Base-by-base conservation (phyloP, 2,888 invertebrate genomes). In the Mesoligia furuncula region DNA sequence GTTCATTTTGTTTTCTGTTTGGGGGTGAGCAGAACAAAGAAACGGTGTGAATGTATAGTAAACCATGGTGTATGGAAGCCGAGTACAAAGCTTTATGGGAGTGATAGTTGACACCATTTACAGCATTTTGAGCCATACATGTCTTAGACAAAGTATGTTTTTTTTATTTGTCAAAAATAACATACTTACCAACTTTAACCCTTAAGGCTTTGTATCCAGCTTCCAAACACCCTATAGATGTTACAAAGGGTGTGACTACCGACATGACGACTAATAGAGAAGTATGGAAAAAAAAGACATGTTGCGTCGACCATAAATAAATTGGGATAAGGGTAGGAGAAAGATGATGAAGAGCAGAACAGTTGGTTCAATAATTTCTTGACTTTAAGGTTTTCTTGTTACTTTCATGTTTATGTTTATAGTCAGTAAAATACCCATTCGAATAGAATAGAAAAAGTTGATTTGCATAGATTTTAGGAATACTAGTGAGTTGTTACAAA, bases 1-100 rank as follows among this genome's bases (percentile, higher is more conserved):
- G 15, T 36, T 39, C 27, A 27, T 5, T 45, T 13, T 31, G 13
- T 67, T 61, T 64, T 68, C 39, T 51, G n/a, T 68, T 80, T 51
- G 15, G 20, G 20, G 59, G 27, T 68, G 39, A 67, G 31, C 62
- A 73, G 27, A 39, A 39, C 61, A 45, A 24, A 54, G 9, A 54
- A 54, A n/a, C 11, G 1, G 11, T n/a, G 24, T 24, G 54, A 54
- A 54, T 54, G 54, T 51, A 36, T 36, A 36, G n/a, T n/a, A n/a
- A n/a, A n/a, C n/a, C 36, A 36, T 5, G 36, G 36, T 36, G 36
- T 7, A 6, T 36, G 36, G 36, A 36, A 36, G 36, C 36, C n/a
- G 36, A 36, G 2, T 36, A 4, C 36, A 36, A 36, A 36, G 36
- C 36, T 36, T 36, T 36, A 36, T n/a, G 4, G 2, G 2, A 36